Base-by-base conservation (phyloP, 2,113 vertebrate genomes). In the Menidia beryllina region DNA sequence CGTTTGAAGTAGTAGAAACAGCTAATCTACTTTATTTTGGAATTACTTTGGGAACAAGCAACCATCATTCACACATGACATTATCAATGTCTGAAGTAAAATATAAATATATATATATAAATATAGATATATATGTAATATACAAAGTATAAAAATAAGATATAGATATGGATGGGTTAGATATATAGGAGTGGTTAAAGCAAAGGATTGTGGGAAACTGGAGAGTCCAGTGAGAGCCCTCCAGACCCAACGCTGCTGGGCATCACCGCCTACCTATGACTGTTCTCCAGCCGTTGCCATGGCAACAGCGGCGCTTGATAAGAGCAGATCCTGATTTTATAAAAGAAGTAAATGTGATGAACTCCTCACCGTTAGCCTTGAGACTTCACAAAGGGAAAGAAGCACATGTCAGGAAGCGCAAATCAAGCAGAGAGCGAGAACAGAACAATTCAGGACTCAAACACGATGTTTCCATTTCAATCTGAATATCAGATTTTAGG, bases 171-270 rank as follows among this genome's bases (percentile, higher is more conserved):
- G n/a, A n/a, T n/a, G n/a, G n/a, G n/a, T n/a, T n/a, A n/a, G n/a
- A n/a, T n/a, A n/a, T n/a, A n/a, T n/a, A n/a, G n/a, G n/a, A 34
- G 10, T 34, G 10, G 7, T 8, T 10, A 34, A 58, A 21, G 86
- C 81, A 75, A 64, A 64, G 90, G 20, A 89, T 90, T 90, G 77
- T 90, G 90, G 84, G 88, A 70, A 75, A 59, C 11, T 7, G 66
- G 78, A 91, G 87, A 84, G 91, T 77, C 87, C 88, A 89, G 85
- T 86, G 84, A 92, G 84, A 88, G 82, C 84, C 77, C 89, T 88
- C 67, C 68, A 90, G 82, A 86, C 73, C 43, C 72, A 81, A 49
- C 50, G 79, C 89, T 88, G 86, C 86, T 21, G 81, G 89, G 89
- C 84, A 88, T 82, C 65, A 10, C 83, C 83, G 72, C 89, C 86